Base-by-base conservation (phyloP, 2,888 invertebrate genomes). In the Aphodius sticticus region DNA sequence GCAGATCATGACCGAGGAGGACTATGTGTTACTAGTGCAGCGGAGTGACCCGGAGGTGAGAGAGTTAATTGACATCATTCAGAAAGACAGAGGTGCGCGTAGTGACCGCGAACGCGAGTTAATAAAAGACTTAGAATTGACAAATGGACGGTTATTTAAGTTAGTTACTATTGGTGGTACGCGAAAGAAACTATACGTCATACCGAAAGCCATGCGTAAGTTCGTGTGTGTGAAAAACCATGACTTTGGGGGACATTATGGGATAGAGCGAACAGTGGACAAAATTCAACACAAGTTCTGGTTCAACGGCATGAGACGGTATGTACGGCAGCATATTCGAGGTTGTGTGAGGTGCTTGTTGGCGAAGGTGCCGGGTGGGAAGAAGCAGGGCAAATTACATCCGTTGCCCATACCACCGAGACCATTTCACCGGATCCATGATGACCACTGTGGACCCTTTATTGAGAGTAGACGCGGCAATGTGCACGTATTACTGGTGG, bases 261-360 rank as follows among this genome's bases (percentile, higher is more conserved):
- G 75, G 0, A 9, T 82, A n/a, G 83, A 84, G 1, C 76, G 81
- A 76, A 82, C 82, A n/a, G n/a, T n/a, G n/a, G 26, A n/a, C 4
- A 77, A 26, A 35, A 78, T 81, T 69, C 35, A 6, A 69, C 70
- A 76, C 16, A 70, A 38, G 71, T 79, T 70, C 38, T 76, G 78
- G 77, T 81, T 81, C 74, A 12, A 37, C 16, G 76, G 81, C 1
- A 78, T 84, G 79, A 38, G 76, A 15, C 76, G 82, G 6, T 85
- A 85, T 77, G 76, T 84, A 0, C 76, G 79, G 38, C 16, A 74
- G 6, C 83, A 84, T 78, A 82, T 86, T n/a, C 7, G 69, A 0
- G 72, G 78, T 6, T 86, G 85, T 76, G 16, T 85, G 0, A 81
- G 85, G 14, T 86, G 85, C 78, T 79, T 82, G 1, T 36, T 83